A percentile compares a stretch with the other conserved stretches of the same genome.
Conservation (phyloP, 2,113 vertebrate genomes). For the Coracopsis vasa region DNA sequence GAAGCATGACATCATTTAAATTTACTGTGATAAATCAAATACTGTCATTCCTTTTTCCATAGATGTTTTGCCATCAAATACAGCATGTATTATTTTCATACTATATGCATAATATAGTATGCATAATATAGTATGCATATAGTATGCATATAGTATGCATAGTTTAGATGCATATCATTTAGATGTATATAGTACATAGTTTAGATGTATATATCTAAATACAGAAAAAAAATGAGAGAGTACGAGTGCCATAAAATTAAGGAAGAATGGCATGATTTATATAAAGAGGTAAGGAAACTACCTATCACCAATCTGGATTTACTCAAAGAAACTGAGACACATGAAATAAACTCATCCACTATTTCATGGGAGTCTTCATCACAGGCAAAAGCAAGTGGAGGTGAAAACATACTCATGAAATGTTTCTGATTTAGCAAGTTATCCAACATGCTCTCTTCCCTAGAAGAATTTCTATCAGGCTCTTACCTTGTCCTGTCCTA, state of each 20-base stretch:
- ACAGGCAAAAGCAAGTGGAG: not conserved
- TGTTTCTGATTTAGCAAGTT: not conserved
- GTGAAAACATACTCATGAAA: not conserved
- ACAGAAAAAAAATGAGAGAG: not conserved
- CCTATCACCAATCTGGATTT: not conserved
- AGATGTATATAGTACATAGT: not conserved
- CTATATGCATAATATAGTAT: not conserved
- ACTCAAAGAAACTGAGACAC: not conserved
- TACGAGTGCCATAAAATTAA: not conserved
- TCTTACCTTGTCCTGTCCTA: not conserved
- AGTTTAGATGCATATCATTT: not conserved
- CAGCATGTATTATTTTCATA: not conserved
- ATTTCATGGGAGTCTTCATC: not conserved
- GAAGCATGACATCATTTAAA: not conserved
- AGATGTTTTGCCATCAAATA: not conserved
- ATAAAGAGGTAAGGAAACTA: not conserved
- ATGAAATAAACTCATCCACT: not conserved
- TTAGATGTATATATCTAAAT: not conserved
- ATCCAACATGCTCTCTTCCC: accelerated
- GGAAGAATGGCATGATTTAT: not conserved
- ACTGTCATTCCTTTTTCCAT: not conserved
- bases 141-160: too few species aligned
- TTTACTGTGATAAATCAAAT: not conserved
- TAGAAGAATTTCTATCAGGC: not conserved
- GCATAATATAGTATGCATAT: not conserved